Conservation (phyloP, 2,888 invertebrate genomes). For the Drosophila percnosoma region DNA sequence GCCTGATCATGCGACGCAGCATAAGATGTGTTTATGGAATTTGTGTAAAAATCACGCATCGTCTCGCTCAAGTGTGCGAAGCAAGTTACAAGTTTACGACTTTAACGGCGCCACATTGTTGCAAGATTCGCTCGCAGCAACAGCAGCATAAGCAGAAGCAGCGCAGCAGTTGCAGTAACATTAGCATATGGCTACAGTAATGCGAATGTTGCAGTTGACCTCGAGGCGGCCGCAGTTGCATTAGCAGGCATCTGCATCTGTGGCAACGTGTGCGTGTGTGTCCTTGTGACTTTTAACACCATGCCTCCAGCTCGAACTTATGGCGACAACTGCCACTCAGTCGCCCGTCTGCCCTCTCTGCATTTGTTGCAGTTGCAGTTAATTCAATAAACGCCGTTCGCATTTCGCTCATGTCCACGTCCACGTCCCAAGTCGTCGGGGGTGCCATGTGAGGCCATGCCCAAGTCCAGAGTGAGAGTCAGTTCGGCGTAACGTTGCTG, state of each 20-base stretch:
- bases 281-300: constrained; percentile 81
- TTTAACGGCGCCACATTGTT: constrained; percentile 71
- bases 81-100: constrained; percentile 61
- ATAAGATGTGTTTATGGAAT: constrained; percentile 23
- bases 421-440: constrained; percentile 10
- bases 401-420: constrained; percentile 65
- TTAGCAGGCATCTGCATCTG: constrained; percentile 36
- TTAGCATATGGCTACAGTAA: constrained; percentile 45
- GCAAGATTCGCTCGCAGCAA: constrained; percentile 32
- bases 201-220: constrained; percentile 57
- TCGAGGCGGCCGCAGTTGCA: constrained; percentile 30
- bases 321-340: constrained; percentile 64
- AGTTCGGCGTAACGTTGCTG: constrained; percentile 49
- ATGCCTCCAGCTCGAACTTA: constrained; percentile 20
- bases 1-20: constrained; percentile 22
- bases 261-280: constrained; percentile 49
- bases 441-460: constrained; percentile 30
- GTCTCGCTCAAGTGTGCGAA: constrained; percentile 45
- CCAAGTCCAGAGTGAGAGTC: constrained; percentile 45
- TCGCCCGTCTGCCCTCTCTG: not conserved
- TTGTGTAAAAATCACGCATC: constrained; percentile 73
- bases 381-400: constrained; percentile 73
- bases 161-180: not conserved
- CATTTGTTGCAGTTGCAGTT: constrained; percentile 36
- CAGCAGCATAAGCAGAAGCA: constrained; percentile 1